Conservation (phyloP, 2,113 vertebrate species). For the Microtus ochrogaster region DNA sequence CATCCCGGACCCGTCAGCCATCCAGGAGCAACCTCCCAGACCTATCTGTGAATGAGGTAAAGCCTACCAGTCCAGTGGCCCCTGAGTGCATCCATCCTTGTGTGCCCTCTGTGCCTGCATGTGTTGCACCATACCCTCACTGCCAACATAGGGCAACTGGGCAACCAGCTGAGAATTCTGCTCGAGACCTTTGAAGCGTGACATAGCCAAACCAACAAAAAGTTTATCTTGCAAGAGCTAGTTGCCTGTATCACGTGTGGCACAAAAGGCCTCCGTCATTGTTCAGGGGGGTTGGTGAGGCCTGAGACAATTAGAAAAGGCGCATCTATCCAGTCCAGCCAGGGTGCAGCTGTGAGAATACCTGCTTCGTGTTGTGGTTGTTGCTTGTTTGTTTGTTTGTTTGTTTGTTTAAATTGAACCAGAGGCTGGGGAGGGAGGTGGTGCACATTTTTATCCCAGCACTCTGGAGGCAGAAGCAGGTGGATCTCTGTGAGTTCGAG, state of each 20-base stretch:
- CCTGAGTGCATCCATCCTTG: rapidly evolving
- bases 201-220: not conserved
- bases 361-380: not conserved
- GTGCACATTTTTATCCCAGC: no score
- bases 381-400: not conserved
- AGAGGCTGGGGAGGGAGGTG: not conserved
- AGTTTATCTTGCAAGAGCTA: not conserved
- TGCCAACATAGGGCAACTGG: rapidly evolving
- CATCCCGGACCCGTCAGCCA: constrained; percentile 96
- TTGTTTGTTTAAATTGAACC: not conserved
- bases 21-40: constrained; percentile 93
- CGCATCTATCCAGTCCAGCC: not conserved
- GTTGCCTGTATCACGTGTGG: not conserved
- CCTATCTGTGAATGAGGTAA: constrained; percentile 89
- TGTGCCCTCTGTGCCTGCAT: rapidly evolving
- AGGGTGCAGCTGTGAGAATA: not conserved
- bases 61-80: rapidly evolving
- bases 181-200: not conserved
- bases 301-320: not conserved
- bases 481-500: no score
- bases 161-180: not conserved
- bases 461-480: no score
- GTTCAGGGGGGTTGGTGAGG: constrained; percentile 27
- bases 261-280: not conserved
- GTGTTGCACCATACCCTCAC: not conserved